Conservation (phyloP, 1,140 invertebrate genomes). For the Meloidogyne hapla region DNA sequence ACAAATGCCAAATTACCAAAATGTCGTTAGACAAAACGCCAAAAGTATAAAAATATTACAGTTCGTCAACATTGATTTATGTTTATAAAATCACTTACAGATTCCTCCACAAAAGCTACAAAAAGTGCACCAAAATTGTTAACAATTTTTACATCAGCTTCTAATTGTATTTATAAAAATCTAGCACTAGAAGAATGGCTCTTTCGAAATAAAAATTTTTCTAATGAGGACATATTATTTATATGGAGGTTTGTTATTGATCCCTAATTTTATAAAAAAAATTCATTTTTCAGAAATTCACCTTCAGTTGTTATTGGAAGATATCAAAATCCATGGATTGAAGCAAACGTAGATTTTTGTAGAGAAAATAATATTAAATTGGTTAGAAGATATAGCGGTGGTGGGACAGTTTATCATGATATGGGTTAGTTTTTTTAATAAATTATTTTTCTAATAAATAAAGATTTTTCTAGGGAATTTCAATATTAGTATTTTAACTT, state of each 20-base stretch:
- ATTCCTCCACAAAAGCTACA: not conserved
- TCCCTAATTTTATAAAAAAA: not conserved
- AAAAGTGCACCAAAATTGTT: not conserved
- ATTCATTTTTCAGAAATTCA: constrained; percentile 71
- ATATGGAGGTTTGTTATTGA: constrained; percentile 53
- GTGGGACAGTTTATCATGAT: constrained; percentile 94
- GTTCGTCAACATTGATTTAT: not conserved
- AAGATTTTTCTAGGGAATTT: constrained; percentile 46
- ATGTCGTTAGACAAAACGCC: too few relatives aligned
- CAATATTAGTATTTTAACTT: constrained; percentile 56
- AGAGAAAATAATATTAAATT: constrained; percentile 61
- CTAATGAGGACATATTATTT: constrained; percentile 42
- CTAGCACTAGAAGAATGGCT: constrained; percentile 61
- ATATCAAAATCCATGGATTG: constrained; percentile 93
- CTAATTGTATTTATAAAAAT: constrained; percentile 57
- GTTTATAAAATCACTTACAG: not conserved
- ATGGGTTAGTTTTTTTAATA: constrained; percentile 73
- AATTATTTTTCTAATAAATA: constrained; percentile 13
- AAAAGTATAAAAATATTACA: too few relatives aligned
- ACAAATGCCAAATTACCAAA: too few relatives aligned
- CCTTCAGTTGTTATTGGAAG: constrained; percentile 91
- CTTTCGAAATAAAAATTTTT: constrained; percentile 52
- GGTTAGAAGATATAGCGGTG: constrained; percentile 87
- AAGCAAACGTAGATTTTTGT: constrained; percentile 73
- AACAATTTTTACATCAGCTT: constrained; percentile 40